A percentile compares a stretch with the other conserved stretches of the same genome.
Conservation (phyloP, 2,113 vertebrate genomes). For the Sphyrna mokarran region DNA sequence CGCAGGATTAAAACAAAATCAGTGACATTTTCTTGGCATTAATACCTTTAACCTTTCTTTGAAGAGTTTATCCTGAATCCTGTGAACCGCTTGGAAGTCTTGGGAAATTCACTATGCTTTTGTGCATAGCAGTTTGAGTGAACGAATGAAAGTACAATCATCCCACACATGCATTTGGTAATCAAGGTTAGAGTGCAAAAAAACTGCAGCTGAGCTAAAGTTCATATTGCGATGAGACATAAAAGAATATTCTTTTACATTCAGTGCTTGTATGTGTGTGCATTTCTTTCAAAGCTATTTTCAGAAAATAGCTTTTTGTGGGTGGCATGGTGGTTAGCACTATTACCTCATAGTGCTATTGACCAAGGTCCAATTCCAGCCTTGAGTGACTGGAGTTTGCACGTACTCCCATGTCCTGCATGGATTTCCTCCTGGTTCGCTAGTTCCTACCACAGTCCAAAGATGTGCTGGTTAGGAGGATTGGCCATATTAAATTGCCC, state of each 20-base stretch:
- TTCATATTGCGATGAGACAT: neutral
- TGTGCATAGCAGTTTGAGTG: neutral
- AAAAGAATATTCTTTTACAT: neutral
- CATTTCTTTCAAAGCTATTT: neutral
- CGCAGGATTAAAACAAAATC: neutral
- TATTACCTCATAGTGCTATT: no score
- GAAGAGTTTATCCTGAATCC: neutral
- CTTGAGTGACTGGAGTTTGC: no score
- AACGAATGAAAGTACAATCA: neutral
- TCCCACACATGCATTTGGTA: neutral
- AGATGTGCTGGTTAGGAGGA: no score
- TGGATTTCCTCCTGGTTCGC: no score
- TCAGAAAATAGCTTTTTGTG: no score
- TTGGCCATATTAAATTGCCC: no score
- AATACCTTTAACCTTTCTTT: neutral
- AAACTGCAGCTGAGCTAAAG: neutral
- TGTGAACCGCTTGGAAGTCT: neutral
- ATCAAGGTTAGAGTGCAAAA: neutral
- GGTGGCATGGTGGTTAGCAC: no score
- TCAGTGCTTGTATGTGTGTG: no score
- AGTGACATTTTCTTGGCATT: constrained; percentile 9
- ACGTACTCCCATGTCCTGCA: no score
- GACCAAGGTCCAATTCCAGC: no score
- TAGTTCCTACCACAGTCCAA: no score
- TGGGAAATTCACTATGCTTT: neutral